Evolutionary conservation across 1,140 invertebrate species (phyloP).

Genomic region (Drosophila nasuta): DNA sequence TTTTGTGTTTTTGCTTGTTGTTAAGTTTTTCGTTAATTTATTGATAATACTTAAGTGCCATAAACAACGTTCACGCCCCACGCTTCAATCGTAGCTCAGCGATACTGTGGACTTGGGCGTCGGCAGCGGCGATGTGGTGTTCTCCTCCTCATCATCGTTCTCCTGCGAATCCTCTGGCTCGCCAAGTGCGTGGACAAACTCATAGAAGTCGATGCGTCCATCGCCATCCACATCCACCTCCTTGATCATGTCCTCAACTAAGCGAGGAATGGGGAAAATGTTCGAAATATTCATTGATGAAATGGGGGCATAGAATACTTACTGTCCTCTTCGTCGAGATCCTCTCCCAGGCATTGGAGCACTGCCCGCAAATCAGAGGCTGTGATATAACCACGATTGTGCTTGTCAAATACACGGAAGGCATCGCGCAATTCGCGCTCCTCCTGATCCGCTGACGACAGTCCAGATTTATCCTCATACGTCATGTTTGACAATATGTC

Average conservation of each 20-base stretch:
- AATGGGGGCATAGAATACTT: conserved; percentile 42
- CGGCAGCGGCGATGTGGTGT: conserved; percentile 82
- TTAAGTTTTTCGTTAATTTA: neutral
- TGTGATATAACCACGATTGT: conserved; percentile 94
- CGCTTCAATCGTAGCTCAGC: conserved; percentile 64
- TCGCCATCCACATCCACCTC: conserved; percentile 96
- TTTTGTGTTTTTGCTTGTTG: conserved; percentile 18
- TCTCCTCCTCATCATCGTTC: conserved; percentile 91
- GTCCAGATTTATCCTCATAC: conserved; percentile 87
- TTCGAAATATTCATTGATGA: neutral
- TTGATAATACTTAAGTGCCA: conserved; percentile 19
- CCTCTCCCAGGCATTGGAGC: conserved; percentile 93
- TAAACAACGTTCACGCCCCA: too few species aligned
- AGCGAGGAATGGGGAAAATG: neutral
- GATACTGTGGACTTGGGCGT: conserved; percentile 78
- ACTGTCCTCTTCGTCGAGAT: conserved; percentile 95
- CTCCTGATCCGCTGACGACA: conserved; percentile 89
- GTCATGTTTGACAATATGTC: conserved; percentile 94
- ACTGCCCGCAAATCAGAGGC: conserved; percentile 93
- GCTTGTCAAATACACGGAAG: conserved; percentile 95
- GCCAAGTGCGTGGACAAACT: conserved; percentile 93
- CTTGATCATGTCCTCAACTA: conserved; percentile 97
- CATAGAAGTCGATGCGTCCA: conserved; percentile 95
- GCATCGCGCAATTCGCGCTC: conserved; percentile 94
- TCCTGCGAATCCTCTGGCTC: conserved; percentile 93